phyloP scores from a whole-genome alignment of 1,140 invertebrate genomes.

The Drosophila littoralis region DNA sequence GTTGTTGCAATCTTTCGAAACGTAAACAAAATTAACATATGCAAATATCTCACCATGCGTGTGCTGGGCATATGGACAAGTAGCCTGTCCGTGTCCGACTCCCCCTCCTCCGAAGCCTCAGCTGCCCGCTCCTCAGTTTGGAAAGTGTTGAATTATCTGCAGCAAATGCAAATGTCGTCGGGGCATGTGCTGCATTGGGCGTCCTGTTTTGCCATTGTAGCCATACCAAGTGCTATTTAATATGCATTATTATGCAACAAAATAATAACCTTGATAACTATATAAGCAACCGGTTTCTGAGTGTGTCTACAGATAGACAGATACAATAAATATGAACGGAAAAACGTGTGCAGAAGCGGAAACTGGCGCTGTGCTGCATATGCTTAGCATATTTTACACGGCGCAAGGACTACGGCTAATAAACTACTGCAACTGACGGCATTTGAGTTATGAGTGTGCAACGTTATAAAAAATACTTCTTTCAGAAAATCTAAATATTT shows the following conservation, averaged over 20 bases:
- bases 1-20: conserved; percentile 78
- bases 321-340: not conserved
- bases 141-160: conserved; percentile 59
- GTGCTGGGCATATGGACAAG: conserved; percentile 63
- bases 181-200: conserved; percentile 18
- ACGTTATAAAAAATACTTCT: not conserved
- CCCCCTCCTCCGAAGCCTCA: not conserved
- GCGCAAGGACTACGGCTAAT: conserved; percentile 32
- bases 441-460: conserved; percentile 11
- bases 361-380: conserved; percentile 21
- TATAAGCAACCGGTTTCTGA: conserved; percentile 41
- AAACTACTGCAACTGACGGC: conserved; percentile 29
- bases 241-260: conserved; percentile 59
- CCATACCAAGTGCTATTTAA: conserved; percentile 54
- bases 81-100: conserved; percentile 45
- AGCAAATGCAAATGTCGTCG: conserved; percentile 62
- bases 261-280: conserved; percentile 63
- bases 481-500: no score
- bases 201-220: conserved; percentile 22
- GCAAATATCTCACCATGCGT: conserved; percentile 62
- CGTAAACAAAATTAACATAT: conserved; percentile 82
- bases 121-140: no score
- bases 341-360: conserved; percentile 9
- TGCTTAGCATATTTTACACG: conserved; percentile 22
- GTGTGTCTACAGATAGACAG: not conserved